Percentiles rank a stretch among this genome's conserved stretches.
phyloP scores from a whole-genome alignment of 2,113 vertebrate genomes.

The Nettapus auritus region DNA sequence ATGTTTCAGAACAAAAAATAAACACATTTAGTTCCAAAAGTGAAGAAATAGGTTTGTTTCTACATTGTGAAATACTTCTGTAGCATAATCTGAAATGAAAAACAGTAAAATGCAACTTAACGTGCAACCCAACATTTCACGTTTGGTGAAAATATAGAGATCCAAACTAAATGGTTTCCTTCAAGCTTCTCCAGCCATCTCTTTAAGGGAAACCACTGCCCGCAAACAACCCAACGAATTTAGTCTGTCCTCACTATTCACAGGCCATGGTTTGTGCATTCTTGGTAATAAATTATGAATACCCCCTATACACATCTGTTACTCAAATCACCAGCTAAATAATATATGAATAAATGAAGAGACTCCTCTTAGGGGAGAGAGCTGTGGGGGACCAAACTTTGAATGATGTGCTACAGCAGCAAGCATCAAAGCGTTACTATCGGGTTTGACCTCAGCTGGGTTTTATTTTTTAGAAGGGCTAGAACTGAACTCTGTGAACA shows the following conservation, averaged over 20 bases:
- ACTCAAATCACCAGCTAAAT: constrained; percentile 73
- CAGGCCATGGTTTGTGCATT: neutral
- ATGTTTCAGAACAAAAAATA: neutral
- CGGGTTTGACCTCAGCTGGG: constrained; percentile 32
- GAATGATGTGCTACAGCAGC: constrained; percentile 39
- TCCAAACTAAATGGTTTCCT: neutral
- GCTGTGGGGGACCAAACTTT: constrained; percentile 59
- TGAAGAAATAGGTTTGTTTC: neutral
- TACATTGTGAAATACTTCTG: neutral
- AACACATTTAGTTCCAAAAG: neutral
- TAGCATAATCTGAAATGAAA: neutral
- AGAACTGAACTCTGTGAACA: neutral
- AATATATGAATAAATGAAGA: constrained; percentile 67
- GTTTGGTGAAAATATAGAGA: neutral
- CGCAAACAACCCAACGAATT: neutral
- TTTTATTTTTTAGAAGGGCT: constrained; percentile 23
- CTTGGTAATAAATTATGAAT: constrained; percentile 64
- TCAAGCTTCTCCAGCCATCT: neutral
- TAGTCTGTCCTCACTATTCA: neutral
- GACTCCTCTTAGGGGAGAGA: constrained; percentile 32
- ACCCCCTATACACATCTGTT: neutral
- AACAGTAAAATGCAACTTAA: neutral
- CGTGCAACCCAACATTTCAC: neutral
- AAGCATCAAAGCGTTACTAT: constrained; percentile 62
- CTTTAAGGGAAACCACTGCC: neutral